Percentiles rank a stretch among this genome's conserved stretches.
Evolutionary conservation across 2,888 invertebrate species (phyloP).

Genomic region (Sinopyrophorus schimmeli): DNA sequence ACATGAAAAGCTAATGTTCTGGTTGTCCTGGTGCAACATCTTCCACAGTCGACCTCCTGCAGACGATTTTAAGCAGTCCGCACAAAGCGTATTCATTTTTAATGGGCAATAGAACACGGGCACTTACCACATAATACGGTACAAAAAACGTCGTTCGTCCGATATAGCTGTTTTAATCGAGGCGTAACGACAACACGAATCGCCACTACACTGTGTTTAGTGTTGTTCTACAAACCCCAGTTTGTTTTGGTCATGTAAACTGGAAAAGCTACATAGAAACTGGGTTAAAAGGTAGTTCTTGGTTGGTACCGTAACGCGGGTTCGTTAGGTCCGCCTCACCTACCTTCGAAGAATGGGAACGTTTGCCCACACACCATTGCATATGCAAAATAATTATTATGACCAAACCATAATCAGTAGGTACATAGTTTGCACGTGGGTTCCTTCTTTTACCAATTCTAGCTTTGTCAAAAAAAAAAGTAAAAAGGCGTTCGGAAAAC

Average conservation of each 20-base stretch:
- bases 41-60: constrained; percentile 27
- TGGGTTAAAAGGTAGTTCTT: constrained; percentile 32
- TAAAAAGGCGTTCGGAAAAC: too few relatives aligned
- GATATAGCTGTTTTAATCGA: constrained; percentile 6
- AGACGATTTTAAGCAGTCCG: constrained; percentile 13
- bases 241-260: constrained; percentile 34
- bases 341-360: constrained; percentile 29
- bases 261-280: constrained; percentile 32
- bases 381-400: constrained; percentile 30
- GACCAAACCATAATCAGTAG: constrained; percentile 15
- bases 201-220: constrained; percentile 13
- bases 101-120: constrained; percentile 1
- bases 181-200: constrained; percentile 5
- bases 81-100: constrained; percentile 18
- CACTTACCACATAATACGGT: neutral
- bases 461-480: too few relatives aligned
- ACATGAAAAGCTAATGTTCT: constrained; percentile 29
- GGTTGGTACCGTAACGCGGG: constrained; percentile 28
- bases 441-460: constrained; percentile 13
- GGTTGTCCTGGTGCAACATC: constrained; percentile 27
- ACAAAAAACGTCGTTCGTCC: constrained; percentile 7
- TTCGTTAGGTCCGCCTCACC: constrained; percentile 30
- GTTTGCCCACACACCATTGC: constrained; percentile 26
- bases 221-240: constrained; percentile 30
- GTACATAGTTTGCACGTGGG: constrained; percentile 20